These are phyloP conservation scores for Brachionus koreanus DNA, from an alignment of 1,140 invertebrate species.

Conservation along the genomic window DNA sequence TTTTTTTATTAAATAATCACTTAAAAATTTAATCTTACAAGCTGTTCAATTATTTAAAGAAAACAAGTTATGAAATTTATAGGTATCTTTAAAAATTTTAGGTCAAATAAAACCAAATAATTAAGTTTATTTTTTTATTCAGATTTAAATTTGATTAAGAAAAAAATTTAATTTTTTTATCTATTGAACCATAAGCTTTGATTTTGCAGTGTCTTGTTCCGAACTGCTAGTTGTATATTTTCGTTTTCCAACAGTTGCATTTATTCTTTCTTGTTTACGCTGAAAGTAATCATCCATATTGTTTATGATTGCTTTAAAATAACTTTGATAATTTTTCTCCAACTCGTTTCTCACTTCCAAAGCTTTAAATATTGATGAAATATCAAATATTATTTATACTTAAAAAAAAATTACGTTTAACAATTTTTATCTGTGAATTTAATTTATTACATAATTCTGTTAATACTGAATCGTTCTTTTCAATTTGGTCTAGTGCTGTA, in stretches of 20 bases:
- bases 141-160: neutral
- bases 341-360: neutral
- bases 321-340: constrained; percentile 26
- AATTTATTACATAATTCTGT: neutral
- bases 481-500: neutral
- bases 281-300: constrained; percentile 31
- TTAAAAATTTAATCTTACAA: too few relatives aligned
- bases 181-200: neutral
- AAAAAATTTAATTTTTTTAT: neutral
- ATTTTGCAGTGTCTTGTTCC: neutral
- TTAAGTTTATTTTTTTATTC: neutral
- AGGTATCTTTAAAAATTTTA: too few relatives aligned
- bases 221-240: neutral
- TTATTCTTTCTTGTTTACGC: constrained; percentile 11
- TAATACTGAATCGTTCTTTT: neutral
- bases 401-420: neutral
- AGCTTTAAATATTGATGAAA: neutral
- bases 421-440: neutral
- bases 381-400: neutral
- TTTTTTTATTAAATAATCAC: too few relatives aligned
- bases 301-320: constrained; percentile 30
- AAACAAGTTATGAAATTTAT: too few relatives aligned
- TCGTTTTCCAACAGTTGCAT: neutral
- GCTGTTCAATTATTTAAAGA: too few relatives aligned
- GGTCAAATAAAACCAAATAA: neutral